phyloP scores from a whole-genome alignment of 92 coral and sea anemone species.

The Heliopora coerulea region DNA sequence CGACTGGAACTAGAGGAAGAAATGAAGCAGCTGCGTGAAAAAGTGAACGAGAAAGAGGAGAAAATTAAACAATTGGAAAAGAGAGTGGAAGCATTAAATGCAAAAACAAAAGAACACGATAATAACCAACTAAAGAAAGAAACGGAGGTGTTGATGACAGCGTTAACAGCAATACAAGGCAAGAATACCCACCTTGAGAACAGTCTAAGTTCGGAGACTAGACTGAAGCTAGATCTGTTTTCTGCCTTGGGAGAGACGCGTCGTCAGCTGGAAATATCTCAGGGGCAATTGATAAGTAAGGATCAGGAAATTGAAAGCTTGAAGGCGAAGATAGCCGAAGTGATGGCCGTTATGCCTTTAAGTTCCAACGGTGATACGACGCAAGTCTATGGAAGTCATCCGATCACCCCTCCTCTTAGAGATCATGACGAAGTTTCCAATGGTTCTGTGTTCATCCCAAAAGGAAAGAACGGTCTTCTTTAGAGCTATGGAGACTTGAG shows the following conservation, averaged over 20 bases:
- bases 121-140: slow-evolving; percentile 92
- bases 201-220: slow-evolving; percentile 93
- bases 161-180: slow-evolving; percentile 93
- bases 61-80: slow-evolving; percentile 67
- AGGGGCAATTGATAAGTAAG: slow-evolving; percentile 69
- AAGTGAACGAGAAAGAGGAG: slow-evolving; percentile 81
- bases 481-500: background rate
- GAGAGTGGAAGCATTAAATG: slow-evolving; percentile 73
- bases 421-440: slow-evolving; percentile 15
- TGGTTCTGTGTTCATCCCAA: slow-evolving; percentile 27
- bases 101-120: slow-evolving; percentile 78
- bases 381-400: slow-evolving; percentile 22
- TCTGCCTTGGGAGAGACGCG: slow-evolving; percentile 97
- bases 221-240: slow-evolving; percentile 92
- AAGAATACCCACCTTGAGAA: slow-evolving; percentile 96
- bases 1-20: slow-evolving; percentile 89
- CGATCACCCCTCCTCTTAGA: slow-evolving; percentile 12
- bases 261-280: slow-evolving; percentile 90
- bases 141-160: slow-evolving; percentile 91
- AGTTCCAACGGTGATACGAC: slow-evolving; percentile 1
- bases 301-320: slow-evolving; percentile 80
- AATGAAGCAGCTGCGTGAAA: slow-evolving; percentile 69
- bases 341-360: slow-evolving; percentile 91
- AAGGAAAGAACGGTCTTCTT: slow-evolving; percentile 29
- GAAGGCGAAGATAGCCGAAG: slow-evolving; percentile 97